These are phyloP conservation scores for Cylindroiulus punctatus DNA, from an alignment of 2,888 invertebrate genomes.

Conservation along the genomic window DNA sequence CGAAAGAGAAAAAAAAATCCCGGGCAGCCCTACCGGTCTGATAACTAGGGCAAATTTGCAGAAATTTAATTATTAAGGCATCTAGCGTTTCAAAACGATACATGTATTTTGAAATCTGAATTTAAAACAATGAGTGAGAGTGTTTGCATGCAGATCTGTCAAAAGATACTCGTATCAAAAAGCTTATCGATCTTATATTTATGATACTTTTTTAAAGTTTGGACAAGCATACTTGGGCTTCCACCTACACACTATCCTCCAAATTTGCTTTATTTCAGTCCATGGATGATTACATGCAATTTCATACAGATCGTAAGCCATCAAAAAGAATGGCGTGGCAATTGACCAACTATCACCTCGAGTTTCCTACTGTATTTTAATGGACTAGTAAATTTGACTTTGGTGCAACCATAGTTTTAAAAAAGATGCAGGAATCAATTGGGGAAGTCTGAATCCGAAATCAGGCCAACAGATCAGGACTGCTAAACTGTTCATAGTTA, in stretches of 20 bases:
- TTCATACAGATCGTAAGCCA: no score
- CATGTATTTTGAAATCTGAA: slow-evolving; percentile 14
- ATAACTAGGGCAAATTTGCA: slow-evolving; percentile 4
- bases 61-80: slow-evolving; percentile 14
- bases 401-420: not conserved
- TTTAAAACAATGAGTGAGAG: not conserved
- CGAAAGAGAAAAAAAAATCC: not conserved
- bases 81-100: not conserved
- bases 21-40: not conserved
- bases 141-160: slow-evolving; percentile 25
- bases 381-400: no score
- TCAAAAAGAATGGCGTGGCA: no score
- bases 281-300: no score
- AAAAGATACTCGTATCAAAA: not conserved
- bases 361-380: no score
- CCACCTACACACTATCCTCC: no score
- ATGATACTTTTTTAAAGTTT: not conserved
- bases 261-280: no score
- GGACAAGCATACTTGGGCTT: not conserved
- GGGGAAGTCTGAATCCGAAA: not conserved
- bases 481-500: not conserved
- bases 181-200: not conserved
- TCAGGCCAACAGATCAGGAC: not conserved
- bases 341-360: no score
- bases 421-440: not conserved